These are phyloP conservation scores for Melanotus villosus DNA, from an alignment of 2,888 invertebrate genomes.

Conservation along the genomic window DNA sequence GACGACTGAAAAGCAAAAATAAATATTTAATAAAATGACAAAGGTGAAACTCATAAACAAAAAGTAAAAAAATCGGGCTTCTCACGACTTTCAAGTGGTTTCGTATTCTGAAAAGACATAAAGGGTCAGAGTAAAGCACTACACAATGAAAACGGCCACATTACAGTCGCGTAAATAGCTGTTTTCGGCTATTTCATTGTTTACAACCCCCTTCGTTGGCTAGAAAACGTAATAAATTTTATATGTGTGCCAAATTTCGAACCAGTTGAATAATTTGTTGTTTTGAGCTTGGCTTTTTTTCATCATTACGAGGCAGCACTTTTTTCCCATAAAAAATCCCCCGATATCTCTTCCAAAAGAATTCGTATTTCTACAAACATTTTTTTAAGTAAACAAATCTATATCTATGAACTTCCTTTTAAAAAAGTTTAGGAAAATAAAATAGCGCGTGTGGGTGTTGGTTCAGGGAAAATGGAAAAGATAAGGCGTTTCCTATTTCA, in stretches of 20 bases:
- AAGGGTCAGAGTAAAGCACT: constrained; percentile 13
- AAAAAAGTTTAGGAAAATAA: constrained; percentile 12
- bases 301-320: not conserved
- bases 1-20: not conserved
- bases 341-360: not conserved
- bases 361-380: not conserved
- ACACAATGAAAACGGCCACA: constrained; percentile 23
- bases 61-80: not conserved
- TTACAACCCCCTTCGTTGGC: constrained; percentile 4
- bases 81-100: too few relatives aligned
- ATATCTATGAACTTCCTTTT: not conserved
- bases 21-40: not conserved
- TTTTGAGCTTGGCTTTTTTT: not conserved
- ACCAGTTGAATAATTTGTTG: not conserved
- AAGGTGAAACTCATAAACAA: too few relatives aligned
- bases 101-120: not conserved
- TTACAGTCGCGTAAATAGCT: constrained; percentile 12
- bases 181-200: constrained; percentile 24
- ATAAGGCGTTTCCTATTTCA: constrained; percentile 8
- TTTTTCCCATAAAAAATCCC: not conserved
- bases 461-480: not conserved
- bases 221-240: constrained; percentile 5
- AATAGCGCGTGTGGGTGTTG: not conserved
- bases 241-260: not conserved
- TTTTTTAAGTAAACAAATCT: constrained; percentile 1